Evolutionary conservation across 1,140 invertebrate species (phyloP).

Genomic region (Diorhabda carinulata): DNA sequence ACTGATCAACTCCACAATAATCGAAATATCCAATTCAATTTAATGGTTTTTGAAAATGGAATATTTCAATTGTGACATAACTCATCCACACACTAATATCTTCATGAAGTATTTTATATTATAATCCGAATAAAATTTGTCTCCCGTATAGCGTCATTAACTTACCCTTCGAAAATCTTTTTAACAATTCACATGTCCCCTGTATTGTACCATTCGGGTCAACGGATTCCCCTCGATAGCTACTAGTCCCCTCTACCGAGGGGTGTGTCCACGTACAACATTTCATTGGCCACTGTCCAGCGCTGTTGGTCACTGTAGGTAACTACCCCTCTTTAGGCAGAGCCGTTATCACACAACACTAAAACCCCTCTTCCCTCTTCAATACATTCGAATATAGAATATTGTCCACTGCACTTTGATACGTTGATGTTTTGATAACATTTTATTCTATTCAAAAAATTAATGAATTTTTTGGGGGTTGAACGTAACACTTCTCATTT

Average conservation of each 20-base stretch:
- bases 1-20: too few species aligned
- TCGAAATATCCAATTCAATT: too few species aligned
- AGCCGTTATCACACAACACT: constrained; percentile 20
- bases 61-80: too few species aligned
- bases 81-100: too few species aligned
- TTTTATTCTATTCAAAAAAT: background rate
- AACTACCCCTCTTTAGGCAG: constrained; percentile 3
- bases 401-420: background rate
- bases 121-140: too few species aligned
- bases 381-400: background rate
- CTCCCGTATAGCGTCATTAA: too few species aligned
- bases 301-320: constrained; percentile 24
- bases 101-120: too few species aligned
- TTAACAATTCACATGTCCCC: background rate
- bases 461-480: background rate
- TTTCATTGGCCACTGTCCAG: constrained; percentile 34
- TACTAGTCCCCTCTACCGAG: constrained; percentile 19
- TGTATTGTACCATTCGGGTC: background rate
- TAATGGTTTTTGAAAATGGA: too few species aligned
- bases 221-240: background rate
- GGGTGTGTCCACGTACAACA: constrained; percentile 23
- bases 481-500: background rate
- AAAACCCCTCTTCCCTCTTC: constrained; percentile 6
- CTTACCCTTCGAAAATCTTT: too few species aligned
- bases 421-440: background rate